Evolutionary conservation across 1,140 invertebrate species (phyloP).

Genomic region (Drosophila lowei): DNA sequence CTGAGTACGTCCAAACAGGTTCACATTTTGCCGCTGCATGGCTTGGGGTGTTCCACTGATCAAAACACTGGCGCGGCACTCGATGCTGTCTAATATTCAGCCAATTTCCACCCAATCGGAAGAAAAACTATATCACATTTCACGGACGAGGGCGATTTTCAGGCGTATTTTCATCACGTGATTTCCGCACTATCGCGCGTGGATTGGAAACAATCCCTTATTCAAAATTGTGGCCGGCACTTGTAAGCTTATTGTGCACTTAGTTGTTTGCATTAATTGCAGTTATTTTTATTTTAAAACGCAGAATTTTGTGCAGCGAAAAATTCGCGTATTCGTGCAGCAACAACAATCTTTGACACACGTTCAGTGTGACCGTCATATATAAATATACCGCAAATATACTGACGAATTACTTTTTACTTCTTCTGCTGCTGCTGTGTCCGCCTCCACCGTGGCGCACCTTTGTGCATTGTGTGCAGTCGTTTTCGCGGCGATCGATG

Average conservation of each 20-base stretch:
- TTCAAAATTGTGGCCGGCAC: conserved; percentile 36
- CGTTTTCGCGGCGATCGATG: conserved; percentile 11
- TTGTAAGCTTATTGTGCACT: conserved; percentile 21
- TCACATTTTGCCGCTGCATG: conserved; percentile 60
- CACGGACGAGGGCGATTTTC: conserved; percentile 64
- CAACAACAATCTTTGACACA: background rate
- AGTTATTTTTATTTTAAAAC: conserved; percentile 64
- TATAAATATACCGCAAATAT: no score
- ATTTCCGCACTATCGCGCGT: conserved; percentile 31
- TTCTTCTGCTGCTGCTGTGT: background rate
- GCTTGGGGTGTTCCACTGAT: conserved; percentile 8
- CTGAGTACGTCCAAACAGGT: conserved; percentile 16
- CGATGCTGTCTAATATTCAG: conserved; percentile 7
- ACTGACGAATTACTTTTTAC: background rate
- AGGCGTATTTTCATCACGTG: conserved; percentile 76
- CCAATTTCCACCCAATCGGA: conserved; percentile 50
- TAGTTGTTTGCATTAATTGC: conserved; percentile 46
- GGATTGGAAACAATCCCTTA: conserved; percentile 13
- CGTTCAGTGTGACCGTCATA: background rate
- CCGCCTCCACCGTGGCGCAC: conserved; percentile 42
- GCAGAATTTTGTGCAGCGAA: conserved; percentile 61
- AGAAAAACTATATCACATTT: conserved; percentile 65
- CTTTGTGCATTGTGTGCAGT: conserved; percentile 70
- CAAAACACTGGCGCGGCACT: background rate
- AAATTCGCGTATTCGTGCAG: conserved; percentile 56